Evolutionary conservation across 1,140 invertebrate genomes (phyloP).

Genomic region (Neodiprion fabricii): DNA sequence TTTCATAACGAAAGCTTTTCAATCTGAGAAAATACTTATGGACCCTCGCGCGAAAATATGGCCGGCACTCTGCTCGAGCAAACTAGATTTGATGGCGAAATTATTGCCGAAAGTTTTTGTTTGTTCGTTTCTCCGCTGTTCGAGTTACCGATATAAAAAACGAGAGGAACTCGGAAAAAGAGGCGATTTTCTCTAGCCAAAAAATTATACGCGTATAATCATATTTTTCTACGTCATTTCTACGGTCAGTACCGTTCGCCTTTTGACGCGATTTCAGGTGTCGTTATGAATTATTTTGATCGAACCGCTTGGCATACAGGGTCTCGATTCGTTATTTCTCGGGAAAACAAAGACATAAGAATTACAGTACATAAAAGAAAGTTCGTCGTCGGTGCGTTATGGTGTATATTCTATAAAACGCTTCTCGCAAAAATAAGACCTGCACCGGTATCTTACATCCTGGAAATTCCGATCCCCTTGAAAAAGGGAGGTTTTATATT

Average conservation of each 20-base stretch:
- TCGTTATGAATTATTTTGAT: neutral
- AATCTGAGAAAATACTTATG: constrained; percentile 61
- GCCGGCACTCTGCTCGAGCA: constrained; percentile 21
- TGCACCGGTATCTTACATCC: too few species aligned
- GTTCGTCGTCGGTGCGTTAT: neutral
- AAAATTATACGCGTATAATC: neutral
- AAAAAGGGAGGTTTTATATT: neutral
- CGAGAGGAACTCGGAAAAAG: neutral
- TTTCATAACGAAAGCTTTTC: constrained; percentile 62
- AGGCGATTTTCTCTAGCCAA: neutral
- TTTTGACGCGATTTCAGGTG: neutral
- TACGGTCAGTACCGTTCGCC: neutral
- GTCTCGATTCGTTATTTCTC: neutral
- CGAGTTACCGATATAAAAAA: constrained; percentile 15
- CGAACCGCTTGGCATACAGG: neutral
- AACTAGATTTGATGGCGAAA: constrained; percentile 25
- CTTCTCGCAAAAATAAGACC: neutral
- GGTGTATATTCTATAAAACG: neutral
- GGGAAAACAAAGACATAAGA: neutral
- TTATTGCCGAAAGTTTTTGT: constrained; percentile 26
- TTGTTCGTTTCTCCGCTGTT: constrained; percentile 15
- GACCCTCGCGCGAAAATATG: constrained; percentile 33
- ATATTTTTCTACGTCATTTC: neutral
- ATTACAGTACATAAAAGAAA: neutral
- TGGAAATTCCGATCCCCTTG: too few species aligned